Evolutionary conservation across 2,888 invertebrate species (phyloP).

Genomic region (Panorpa germanica): DNA sequence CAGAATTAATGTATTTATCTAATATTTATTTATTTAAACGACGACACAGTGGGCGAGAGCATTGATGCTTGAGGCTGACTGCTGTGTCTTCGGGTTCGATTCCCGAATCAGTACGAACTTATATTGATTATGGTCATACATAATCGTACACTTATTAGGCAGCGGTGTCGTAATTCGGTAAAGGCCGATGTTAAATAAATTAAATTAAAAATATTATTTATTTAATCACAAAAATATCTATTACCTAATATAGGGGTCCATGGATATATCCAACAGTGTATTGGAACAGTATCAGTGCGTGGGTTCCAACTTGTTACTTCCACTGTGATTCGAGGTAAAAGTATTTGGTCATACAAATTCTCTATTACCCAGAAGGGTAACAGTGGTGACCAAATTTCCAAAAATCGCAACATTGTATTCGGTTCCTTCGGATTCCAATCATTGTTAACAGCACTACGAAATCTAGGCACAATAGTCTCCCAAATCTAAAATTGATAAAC

Average conservation of each 20-base stretch:
- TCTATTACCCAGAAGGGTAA: conserved; percentile 70
- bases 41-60: too few relatives aligned
- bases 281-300: conserved; percentile 79
- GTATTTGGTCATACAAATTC: conserved; percentile 61
- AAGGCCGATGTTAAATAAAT: conserved; percentile 12
- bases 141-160: too few relatives aligned
- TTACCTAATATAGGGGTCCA: conserved; percentile 77
- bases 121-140: too few relatives aligned
- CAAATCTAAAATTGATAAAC: conserved; percentile 72
- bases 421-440: conserved; percentile 73
- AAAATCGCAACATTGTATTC: conserved; percentile 54
- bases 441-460: conserved; percentile 36
- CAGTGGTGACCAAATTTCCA: conserved; percentile 65
- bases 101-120: too few relatives aligned
- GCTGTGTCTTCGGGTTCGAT: too few relatives aligned
- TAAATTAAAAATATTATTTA: conserved; percentile 3
- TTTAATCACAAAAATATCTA: conserved; percentile 17
- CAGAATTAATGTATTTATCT: neutral
- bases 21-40: neutral
- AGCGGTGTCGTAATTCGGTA: too few relatives aligned
- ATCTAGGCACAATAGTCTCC: conserved; percentile 73
- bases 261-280: conserved; percentile 94
- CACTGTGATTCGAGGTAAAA: conserved; percentile 51
- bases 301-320: conserved; percentile 92
- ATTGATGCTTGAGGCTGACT: too few relatives aligned